Evolutionary conservation across 2,797 vertebrate species (phyloP).

Genomic region (Lerista edwardsae): DNA sequence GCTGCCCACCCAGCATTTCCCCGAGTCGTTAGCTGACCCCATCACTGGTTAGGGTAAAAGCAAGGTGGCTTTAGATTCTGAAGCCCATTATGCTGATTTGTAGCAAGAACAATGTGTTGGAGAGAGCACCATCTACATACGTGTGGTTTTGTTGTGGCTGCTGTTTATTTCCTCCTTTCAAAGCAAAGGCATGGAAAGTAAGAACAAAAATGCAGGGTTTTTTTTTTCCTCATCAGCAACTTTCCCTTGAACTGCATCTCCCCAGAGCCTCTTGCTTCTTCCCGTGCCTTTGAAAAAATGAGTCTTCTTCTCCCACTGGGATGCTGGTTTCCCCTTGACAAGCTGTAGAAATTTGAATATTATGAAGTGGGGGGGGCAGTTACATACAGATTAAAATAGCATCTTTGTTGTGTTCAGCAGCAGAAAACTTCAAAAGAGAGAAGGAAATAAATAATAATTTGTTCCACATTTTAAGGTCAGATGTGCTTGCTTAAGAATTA

Average conservation of each 20-base stretch:
- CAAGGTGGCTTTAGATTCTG: neutral
- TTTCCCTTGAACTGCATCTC: neutral
- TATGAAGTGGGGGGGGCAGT: slow-evolving; percentile 20
- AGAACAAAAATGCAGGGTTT: neutral
- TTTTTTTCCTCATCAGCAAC: neutral
- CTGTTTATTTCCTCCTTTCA: neutral
- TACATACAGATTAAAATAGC: slow-evolving; percentile 22
- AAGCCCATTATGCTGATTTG: neutral
- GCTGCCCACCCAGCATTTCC: too few species aligned
- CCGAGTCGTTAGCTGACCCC: too few species aligned
- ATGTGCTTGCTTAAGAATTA: neutral
- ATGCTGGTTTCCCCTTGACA: neutral
- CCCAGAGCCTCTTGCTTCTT: neutral
- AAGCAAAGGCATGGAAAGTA: neutral
- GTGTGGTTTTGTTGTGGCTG: neutral
- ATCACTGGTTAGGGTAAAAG: neutral
- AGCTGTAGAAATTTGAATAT: neutral
- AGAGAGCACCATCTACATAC: neutral
- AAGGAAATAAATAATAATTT: neutral
- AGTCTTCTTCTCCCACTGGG: neutral
- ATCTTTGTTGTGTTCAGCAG: neutral
- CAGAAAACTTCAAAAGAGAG: slow-evolving; percentile 17
- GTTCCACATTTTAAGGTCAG: slow-evolving; percentile 22
- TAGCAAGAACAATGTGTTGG: accelerated
- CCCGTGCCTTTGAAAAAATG: neutral